phyloP scores from a whole-genome alignment of 1,140 invertebrate genomes.

The Bathynomus jamesi region DNA sequence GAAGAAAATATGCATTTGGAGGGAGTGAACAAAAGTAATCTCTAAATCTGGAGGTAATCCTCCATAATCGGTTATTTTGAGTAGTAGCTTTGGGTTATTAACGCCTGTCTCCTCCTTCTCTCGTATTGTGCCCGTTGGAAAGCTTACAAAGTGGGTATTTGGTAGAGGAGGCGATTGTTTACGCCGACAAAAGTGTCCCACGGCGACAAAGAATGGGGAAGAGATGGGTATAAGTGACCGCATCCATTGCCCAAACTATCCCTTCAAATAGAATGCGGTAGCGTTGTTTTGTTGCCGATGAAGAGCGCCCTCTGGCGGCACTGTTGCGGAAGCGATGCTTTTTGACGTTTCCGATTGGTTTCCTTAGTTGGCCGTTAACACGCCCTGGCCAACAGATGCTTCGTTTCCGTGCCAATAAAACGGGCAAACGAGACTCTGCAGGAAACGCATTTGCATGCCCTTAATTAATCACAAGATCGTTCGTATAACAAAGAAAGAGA shows the following conservation, averaged over 20 bases:
- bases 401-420: too few relatives aligned
- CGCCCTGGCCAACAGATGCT: not conserved
- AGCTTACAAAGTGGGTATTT: not conserved
- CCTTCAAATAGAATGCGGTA: not conserved
- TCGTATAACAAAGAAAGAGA: too few relatives aligned
- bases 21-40: not conserved
- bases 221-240: not conserved
- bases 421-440: too few relatives aligned
- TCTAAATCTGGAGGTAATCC: not conserved
- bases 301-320: not conserved
- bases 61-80: not conserved
- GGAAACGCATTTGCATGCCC: too few relatives aligned
- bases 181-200: not conserved
- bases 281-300: not conserved
- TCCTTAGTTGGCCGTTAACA: not conserved
- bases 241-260: not conserved
- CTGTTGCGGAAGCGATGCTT: not conserved
- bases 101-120: not conserved
- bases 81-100: not conserved
- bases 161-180: not conserved
- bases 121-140: not conserved
- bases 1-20: not conserved
- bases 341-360: not conserved
- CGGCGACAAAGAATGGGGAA: not conserved
- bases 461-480: too few relatives aligned